Base-by-base conservation (phyloP, 2,113 vertebrate species). In the Erinaceus europaeus region DNA sequence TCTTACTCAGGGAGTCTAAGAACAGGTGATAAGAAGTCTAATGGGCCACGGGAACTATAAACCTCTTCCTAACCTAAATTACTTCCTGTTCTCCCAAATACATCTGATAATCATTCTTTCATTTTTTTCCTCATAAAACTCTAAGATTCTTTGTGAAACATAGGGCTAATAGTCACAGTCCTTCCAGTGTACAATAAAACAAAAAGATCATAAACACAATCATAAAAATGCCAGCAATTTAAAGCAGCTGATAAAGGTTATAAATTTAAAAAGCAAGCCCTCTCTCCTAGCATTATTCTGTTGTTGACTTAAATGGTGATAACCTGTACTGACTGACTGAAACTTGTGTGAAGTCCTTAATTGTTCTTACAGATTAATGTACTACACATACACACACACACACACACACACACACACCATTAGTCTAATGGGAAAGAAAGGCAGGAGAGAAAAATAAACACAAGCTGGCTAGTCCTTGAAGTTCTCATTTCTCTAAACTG, bases 191-290 rank as follows among this genome's bases (percentile, higher is more conserved):
- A 93, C 86, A 89, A 91, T 95, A 95, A 97, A 96, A 92, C 91
- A 95, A 96, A 96, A 29, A 94, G 91, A 95, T 95, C 91, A 93
- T 91, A 95, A 96, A 96, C 92, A 89, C 89, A 95, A 93, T 95
- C 79, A 95, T 95, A 90, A 94, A 97, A 96, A 92, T 61, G 91
- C 72, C 93, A 95, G 81, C 62, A 86, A 95, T 91, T 96, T 92
- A 91, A 94, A 94, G 95, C 71, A 89, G 84, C 55, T 90, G 80
- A 93, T 95, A 64, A 14, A 68, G 55, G 85, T 93, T 89, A 88
- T 62, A 94, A 95, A 96, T 95, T 92, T 93, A 94, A 93, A n/a
- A 96, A 87, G 76, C 85, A 88, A 75, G 81, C 34, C 1, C 68
- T 74, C 32, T 65, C 53, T 40, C 46, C 53, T 20, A 68, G 52